These are phyloP conservation scores for Drosophila hawaiiensis DNA, from an alignment of 2,888 invertebrate species.

Conservation along the genomic window DNA sequence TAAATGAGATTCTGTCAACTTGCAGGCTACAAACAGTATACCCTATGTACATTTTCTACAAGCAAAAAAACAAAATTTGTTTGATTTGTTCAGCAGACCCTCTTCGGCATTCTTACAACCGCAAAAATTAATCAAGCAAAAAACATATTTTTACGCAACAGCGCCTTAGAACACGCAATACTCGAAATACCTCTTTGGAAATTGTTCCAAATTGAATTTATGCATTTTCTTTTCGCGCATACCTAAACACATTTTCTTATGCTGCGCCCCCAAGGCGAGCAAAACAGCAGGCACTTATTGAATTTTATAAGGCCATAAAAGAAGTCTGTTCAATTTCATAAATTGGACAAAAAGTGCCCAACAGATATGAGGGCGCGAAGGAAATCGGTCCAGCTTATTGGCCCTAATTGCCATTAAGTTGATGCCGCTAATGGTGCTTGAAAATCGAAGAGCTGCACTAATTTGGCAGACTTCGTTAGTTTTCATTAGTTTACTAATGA, in stretches of 20 bases:
- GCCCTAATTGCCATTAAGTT: slow-evolving; percentile 44
- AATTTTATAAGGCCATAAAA: slow-evolving; percentile 67
- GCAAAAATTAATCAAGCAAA: slow-evolving; percentile 76
- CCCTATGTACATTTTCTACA: neutral
- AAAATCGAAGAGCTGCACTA: slow-evolving; percentile 19
- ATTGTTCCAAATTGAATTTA: slow-evolving; percentile 66
- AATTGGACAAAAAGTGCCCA: slow-evolving; percentile 71
- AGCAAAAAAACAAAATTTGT: neutral
- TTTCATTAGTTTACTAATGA: slow-evolving; percentile 48
- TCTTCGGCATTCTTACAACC: slow-evolving; percentile 42
- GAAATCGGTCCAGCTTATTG: slow-evolving; percentile 51
- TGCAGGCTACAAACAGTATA: neutral
- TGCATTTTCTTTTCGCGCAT: slow-evolving; percentile 42
- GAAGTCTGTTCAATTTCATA: slow-evolving; percentile 71
- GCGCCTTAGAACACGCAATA: slow-evolving; percentile 46
- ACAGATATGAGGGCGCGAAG: neutral
- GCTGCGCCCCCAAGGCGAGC: neutral
- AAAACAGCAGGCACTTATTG: slow-evolving; percentile 52
- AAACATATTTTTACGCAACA: slow-evolving; percentile 57
- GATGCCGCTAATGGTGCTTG: slow-evolving; percentile 8
- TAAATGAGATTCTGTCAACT: neutral
- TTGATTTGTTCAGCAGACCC: slow-evolving; percentile 24
- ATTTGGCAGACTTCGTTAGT: slow-evolving; percentile 54
- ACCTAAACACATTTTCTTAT: neutral
- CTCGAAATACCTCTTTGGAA: slow-evolving; percentile 32